phyloP scores from a whole-genome alignment of 1,140 invertebrate genomes.

The Palaemon carinicauda region DNA sequence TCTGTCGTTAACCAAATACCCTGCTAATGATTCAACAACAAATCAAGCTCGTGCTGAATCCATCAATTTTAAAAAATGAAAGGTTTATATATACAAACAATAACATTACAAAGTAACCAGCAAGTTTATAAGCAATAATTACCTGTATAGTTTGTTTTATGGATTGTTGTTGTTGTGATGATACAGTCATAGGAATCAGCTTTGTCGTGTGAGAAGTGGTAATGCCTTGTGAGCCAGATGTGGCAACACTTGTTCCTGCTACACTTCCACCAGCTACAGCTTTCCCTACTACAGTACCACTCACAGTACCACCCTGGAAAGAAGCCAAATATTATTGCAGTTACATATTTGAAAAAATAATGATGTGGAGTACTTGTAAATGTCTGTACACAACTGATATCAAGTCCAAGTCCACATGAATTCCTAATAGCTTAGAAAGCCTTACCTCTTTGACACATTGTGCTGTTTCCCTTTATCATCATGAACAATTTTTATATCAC shows the following conservation, averaged over 20 bases:
- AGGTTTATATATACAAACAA: too few species aligned
- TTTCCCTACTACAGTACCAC: conserved; percentile 50
- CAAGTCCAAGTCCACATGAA: too few species aligned
- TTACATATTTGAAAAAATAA: not conserved
- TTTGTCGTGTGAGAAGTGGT: conserved; percentile 62
- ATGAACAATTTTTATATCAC: too few species aligned
- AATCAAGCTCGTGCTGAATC: too few species aligned
- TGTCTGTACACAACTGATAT: not conserved
- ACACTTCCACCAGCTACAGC: conserved; percentile 58
- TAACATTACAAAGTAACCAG: too few species aligned
- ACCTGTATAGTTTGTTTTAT: conserved; percentile 72
- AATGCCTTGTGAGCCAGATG: conserved; percentile 21
- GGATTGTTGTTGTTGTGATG: conserved; percentile 62
- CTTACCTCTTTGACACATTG: too few species aligned
- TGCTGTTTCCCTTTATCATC: too few species aligned
- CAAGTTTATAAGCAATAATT: not conserved
- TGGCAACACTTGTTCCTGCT: conserved; percentile 51
- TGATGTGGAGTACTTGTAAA: not conserved
- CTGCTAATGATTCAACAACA: too few species aligned
- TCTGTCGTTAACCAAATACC: too few species aligned
- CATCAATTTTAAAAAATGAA: too few species aligned
- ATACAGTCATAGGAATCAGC: conserved; percentile 62
- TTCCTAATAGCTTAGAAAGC: too few species aligned
- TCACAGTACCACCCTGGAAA: conserved; percentile 50
- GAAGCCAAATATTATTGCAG: not conserved